Evolutionary conservation across 92 coral and sea anemone species (phyloP).

Genomic region (Epizoanthus illoricatus): DNA sequence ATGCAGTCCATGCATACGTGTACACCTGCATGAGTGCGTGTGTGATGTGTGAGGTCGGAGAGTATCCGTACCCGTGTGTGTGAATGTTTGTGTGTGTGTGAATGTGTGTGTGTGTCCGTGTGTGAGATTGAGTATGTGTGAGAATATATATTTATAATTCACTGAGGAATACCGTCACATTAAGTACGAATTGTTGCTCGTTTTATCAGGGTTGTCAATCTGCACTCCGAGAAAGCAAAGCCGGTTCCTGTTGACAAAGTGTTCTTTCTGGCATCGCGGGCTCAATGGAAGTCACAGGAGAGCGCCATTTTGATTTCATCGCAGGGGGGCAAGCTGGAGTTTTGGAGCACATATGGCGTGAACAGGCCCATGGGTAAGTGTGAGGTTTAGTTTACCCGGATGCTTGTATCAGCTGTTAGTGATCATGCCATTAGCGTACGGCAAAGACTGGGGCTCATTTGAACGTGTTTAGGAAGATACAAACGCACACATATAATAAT

Average conservation of each 20-base stretch:
- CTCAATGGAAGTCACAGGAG: slow-evolving; percentile 84
- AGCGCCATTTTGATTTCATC: slow-evolving; percentile 90
- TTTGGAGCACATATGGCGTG: slow-evolving; percentile 88
- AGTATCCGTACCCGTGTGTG: no score
- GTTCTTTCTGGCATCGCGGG: slow-evolving; percentile 78
- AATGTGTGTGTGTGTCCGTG: neutral
- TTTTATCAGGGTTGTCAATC: slow-evolving; percentile 10
- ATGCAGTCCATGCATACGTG: no score
- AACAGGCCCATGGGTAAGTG: slow-evolving; percentile 80
- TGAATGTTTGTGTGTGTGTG: neutral
- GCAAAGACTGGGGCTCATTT: neutral
- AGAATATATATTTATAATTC: no score
- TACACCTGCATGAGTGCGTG: neutral
- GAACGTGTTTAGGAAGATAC: neutral
- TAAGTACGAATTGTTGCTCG: neutral
- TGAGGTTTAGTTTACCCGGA: neutral
- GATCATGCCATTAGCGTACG: neutral
- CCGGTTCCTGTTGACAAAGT: slow-evolving; percentile 75
- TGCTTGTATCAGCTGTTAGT: neutral
- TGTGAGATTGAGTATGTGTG: neutral
- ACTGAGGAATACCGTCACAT: neutral
- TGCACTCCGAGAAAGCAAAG: slow-evolving; percentile 39
- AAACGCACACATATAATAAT: neutral
- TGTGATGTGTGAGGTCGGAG: neutral
- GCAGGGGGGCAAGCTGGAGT: slow-evolving; percentile 84